A percentile compares a stretch with the other conserved stretches of the same genome.
Conservation (phyloP, 2,888 invertebrate genomes). For the Syrista parreyssii region DNA sequence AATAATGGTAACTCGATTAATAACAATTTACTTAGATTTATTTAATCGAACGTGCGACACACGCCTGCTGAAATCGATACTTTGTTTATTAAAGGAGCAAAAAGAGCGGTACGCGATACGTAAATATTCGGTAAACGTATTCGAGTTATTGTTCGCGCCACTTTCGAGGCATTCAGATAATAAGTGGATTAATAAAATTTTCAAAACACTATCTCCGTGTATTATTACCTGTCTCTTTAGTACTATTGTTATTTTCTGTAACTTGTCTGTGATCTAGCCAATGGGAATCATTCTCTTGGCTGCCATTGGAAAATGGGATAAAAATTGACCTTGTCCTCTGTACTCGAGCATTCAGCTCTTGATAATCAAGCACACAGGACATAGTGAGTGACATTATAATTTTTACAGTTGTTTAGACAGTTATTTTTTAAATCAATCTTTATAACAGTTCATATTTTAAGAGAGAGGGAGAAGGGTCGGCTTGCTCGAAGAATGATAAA, state of each 20-base stretch:
- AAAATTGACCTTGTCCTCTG: background rate
- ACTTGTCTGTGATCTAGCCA: background rate
- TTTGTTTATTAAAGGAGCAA: background rate
- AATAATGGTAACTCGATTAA: background rate
- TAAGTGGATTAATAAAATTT: background rate
- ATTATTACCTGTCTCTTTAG: background rate
- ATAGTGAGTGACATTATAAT: background rate
- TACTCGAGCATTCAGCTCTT: background rate
- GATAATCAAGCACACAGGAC: background rate
- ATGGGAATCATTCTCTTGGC: background rate
- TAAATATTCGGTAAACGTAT: background rate
- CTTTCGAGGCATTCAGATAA: background rate
- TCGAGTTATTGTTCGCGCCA: background rate
- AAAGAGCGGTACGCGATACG: background rate
- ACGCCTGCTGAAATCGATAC: background rate
- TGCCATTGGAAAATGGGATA: background rate
- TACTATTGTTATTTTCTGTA: background rate
- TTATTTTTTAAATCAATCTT: too few relatives aligned
- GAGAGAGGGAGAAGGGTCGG: too few relatives aligned
- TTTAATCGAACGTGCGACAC: background rate
- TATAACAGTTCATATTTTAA: too few relatives aligned
- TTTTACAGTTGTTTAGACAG: background rate
- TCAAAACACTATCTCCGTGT: background rate
- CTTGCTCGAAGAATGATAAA: background rate
- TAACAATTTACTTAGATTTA: background rate